Base-by-base conservation (phyloP, 1,140 invertebrate species). In the Mamestra configurata region DNA sequence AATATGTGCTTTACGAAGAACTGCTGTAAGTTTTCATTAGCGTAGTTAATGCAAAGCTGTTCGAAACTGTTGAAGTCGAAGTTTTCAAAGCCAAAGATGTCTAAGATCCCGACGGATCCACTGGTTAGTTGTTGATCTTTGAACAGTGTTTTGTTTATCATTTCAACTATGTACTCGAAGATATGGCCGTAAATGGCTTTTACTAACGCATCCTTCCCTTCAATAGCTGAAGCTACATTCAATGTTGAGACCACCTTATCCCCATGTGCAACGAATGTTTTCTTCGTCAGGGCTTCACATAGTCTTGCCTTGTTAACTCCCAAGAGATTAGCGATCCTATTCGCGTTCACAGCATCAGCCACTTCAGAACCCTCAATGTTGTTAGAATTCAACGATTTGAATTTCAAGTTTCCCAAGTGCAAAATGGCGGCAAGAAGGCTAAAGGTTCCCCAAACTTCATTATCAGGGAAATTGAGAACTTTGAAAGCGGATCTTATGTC, bases 61-160 rank as follows among this genome's bases (percentile, higher is more conserved):
- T 99, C 99, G 95, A 99, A 99, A 95, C 98, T 98, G 91, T 99
- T 99, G 2, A 96, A 96, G 15, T 97, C 96, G 91, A 99, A 99
- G 91, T 99, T 99, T 96, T 99, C 99, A 95, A 99, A 99, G 13
- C 99, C 99, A 95, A 99, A 99, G 84, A 99, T 99, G 92, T 99
- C 99, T 51, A 99, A 95, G 6, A 99, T 98, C 10, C 98, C 98
- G 80, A 99, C 99, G 0, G 97, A 97, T 76, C 96, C 96, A 82
- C 97, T 96, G 3, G 93, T 93, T 3, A 95, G 84, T 13, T 94
- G 91, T 81, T 96, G 95, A 20, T 96, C 96, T 94, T 97, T 97
- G 88, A 96, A 97, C 85, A 99, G 98, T 0, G 98, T 98, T 81
- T 96, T 95, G 89, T 99, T 99, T 61, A 99, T 98, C 92, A 98